Percentiles rank a stretch among this genome's conserved stretches.
These are phyloP conservation scores for Alces alces DNA, from an alignment of 2,113 vertebrate genomes.

Conservation along the genomic window DNA sequence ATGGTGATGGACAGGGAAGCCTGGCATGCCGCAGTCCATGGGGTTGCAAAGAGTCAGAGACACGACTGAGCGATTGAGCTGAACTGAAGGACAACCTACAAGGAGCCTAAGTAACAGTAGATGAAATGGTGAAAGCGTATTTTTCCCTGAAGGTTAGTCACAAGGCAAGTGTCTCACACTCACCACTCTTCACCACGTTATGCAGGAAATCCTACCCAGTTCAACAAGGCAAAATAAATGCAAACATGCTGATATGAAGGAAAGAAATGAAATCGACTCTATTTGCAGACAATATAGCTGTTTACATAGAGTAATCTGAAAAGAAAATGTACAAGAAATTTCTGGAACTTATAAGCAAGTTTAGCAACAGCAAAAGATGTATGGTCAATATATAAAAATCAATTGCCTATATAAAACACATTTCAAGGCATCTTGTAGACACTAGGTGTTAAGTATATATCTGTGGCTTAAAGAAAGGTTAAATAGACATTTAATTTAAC, in stretches of 20 bases:
- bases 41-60: background rate
- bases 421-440: background rate
- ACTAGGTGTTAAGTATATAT: background rate
- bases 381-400: background rate
- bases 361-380: background rate
- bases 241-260: background rate
- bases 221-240: background rate
- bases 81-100: background rate
- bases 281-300: background rate
- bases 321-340: background rate
- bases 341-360: background rate
- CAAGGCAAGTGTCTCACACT: background rate
- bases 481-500: background rate
- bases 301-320: background rate
- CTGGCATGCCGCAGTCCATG: fast-evolving
- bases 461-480: background rate
- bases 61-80: fast-evolving
- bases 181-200: background rate
- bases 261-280: background rate
- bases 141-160: background rate
- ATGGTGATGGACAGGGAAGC: background rate
- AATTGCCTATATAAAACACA: background rate
- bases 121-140: background rate
- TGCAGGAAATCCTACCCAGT: background rate
- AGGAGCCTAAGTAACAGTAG: background rate